phyloP scores from a whole-genome alignment of 1,140 invertebrate genomes.

The Probaryconus sp. region DNA sequence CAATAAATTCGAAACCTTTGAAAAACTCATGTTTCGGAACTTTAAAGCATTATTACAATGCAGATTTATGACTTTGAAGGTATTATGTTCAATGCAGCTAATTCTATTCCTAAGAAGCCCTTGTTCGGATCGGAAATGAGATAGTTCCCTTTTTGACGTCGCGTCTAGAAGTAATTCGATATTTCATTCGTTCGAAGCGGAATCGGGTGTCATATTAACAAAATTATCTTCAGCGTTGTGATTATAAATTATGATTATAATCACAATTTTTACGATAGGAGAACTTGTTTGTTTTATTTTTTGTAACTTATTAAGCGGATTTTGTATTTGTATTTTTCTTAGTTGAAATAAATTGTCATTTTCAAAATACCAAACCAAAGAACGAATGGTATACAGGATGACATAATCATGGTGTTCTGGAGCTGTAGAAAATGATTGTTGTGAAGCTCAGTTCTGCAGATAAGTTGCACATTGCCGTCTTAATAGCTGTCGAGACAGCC shows the following conservation, averaged over 20 bases:
- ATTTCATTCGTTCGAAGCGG: constrained; percentile 11
- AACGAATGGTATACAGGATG: too few relatives aligned
- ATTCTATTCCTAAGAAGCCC: constrained; percentile 40
- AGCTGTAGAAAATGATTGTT: too few relatives aligned
- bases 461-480: constrained; percentile 29
- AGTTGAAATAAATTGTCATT: too few relatives aligned
- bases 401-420: too few relatives aligned
- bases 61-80: constrained; percentile 39
- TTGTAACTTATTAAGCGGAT: too few relatives aligned
- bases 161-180: constrained; percentile 37
- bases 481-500: constrained; percentile 44
- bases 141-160: constrained; percentile 45
- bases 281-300: too few relatives aligned
- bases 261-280: too few relatives aligned
- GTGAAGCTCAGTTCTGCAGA: too few relatives aligned
- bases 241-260: too few relatives aligned
- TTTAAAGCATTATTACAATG: constrained; percentile 25
- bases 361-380: too few relatives aligned
- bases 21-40: constrained; percentile 34
- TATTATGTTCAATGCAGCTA: constrained; percentile 40
- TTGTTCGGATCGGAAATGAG: constrained; percentile 48
- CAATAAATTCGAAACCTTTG: constrained; percentile 30
- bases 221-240: too few relatives aligned
- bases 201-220: constrained; percentile 40
- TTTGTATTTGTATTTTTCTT: too few relatives aligned